Base-by-base conservation (phyloP, 2,797 vertebrate species). In the Poeciliopsis turneri region DNA sequence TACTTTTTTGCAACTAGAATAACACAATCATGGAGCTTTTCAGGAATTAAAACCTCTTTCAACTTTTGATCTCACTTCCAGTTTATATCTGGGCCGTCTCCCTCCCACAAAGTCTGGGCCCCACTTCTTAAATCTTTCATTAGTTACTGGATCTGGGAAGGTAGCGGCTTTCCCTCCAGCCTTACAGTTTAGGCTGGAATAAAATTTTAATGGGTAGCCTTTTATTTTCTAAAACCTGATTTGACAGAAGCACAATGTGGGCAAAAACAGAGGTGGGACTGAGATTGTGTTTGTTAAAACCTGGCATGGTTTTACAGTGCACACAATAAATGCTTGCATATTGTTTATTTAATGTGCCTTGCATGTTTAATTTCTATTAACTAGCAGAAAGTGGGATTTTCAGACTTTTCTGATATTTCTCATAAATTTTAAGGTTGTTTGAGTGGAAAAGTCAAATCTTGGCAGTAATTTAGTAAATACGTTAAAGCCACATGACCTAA, bases 121-220 rank as follows among this genome's bases (percentile, higher is more conserved):
- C 51, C 0, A 8, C 5, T 87, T 72, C 53, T 75, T 94, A 46
- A 92, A 93, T 93, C 83, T 91, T 93, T 93, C 80, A 94, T 92
- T 59, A 84, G 75, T 79, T 69, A 76, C 36, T 68, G 71, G 78
- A 75, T 86, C 84, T 76, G 9, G 28, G 78, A 75, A 88, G 86
- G 86, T 84, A 82, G 74, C 11, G 13, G 78, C 84, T 84, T 83
- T 74, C 74, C 69, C 73, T 88, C 80, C 81, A 49, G 36, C 36
- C 84, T 88, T 76, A 30, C 75, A 87, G 88, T 93, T 94, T 92
- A 84, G 87, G 80, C 83, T 86, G 83, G 12, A 70, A 68, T 94
- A 16, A 90, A 93, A 90, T 47, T 93, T 94, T 94, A 79, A 94
- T 93, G 49, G 49, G 49, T 18, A 66, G 86, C 78, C 78, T 89